A percentile compares a stretch with the other conserved stretches of the same genome.
These are phyloP conservation scores for Drosophila anomalata DNA, from an alignment of 2,888 invertebrate species.

Conservation along the genomic window DNA sequence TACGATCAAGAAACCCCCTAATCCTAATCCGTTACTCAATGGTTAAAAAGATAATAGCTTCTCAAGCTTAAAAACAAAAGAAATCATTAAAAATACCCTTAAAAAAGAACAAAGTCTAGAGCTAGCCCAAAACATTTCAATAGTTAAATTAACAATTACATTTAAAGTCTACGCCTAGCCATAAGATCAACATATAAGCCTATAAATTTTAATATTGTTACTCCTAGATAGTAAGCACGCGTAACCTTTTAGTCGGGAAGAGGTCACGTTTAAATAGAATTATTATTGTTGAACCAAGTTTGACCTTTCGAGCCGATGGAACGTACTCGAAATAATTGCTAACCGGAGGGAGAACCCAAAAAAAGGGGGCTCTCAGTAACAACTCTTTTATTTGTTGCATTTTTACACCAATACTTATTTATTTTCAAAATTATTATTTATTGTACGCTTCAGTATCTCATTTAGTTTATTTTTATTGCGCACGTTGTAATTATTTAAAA, in stretches of 20 bases:
- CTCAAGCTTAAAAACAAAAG: slow-evolving; percentile 46
- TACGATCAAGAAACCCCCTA: slow-evolving; percentile 3
- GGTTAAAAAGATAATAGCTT: slow-evolving; percentile 26
- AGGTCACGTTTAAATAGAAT: slow-evolving; percentile 16
- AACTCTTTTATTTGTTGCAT: slow-evolving; percentile 19
- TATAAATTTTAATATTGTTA: slow-evolving; percentile 38
- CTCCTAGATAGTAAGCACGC: slow-evolving; percentile 23
- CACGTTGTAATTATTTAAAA: slow-evolving; percentile 37
- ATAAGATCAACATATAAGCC: slow-evolving; percentile 26
- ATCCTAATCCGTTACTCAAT: slow-evolving; percentile 17
- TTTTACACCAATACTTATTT: slow-evolving; percentile 33
- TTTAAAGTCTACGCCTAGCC: slow-evolving; percentile 23
- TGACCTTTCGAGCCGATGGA: slow-evolving; percentile 28
- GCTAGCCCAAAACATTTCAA: slow-evolving; percentile 54
- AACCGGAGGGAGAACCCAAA: neutral
- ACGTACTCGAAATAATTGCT: slow-evolving; percentile 53
- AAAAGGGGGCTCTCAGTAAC: slow-evolving; percentile 8
- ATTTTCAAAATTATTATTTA: slow-evolving; percentile 35
- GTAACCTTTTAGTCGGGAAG: neutral
- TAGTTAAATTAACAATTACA: slow-evolving; percentile 54
- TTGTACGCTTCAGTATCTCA: slow-evolving; percentile 42
- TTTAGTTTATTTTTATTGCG: slow-evolving; percentile 25
- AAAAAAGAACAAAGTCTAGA: slow-evolving; percentile 41
- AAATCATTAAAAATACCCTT: slow-evolving; percentile 35
- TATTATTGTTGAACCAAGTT: slow-evolving; percentile 32